Evolutionary conservation across 2,113 vertebrate species (phyloP).

Genomic region (Nymphicus hollandicus): DNA sequence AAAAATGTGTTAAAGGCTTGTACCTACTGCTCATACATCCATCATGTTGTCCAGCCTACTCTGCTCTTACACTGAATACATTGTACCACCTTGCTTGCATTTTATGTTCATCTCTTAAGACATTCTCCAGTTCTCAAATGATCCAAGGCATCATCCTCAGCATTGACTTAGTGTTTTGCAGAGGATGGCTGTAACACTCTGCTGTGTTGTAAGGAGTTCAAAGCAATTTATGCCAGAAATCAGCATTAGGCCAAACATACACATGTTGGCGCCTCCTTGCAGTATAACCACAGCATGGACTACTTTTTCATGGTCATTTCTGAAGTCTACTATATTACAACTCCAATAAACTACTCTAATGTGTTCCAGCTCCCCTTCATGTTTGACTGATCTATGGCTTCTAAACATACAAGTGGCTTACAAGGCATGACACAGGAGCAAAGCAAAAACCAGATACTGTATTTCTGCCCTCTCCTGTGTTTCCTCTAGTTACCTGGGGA

Average conservation of each 20-base stretch:
- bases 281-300: neutral
- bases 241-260: neutral
- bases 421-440: fast-evolving
- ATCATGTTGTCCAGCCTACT: neutral
- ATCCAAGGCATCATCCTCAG: neutral
- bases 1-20: neutral
- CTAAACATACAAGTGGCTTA: neutral
- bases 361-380: neutral
- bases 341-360: neutral
- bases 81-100: neutral
- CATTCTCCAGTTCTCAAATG: neutral
- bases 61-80: neutral
- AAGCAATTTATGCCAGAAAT: neutral
- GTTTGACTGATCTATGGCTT: neutral
- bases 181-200: neutral
- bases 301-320: neutral
- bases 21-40: neutral
- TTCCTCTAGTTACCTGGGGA: neutral
- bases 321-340: neutral
- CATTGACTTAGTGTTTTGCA: neutral
- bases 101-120: neutral
- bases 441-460: neutral
- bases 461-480: neutral
- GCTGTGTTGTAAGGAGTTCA: neutral
- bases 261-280: neutral